Conservation (phyloP, 2,888 invertebrate species). For the Pardosa pseudoannulata region DNA sequence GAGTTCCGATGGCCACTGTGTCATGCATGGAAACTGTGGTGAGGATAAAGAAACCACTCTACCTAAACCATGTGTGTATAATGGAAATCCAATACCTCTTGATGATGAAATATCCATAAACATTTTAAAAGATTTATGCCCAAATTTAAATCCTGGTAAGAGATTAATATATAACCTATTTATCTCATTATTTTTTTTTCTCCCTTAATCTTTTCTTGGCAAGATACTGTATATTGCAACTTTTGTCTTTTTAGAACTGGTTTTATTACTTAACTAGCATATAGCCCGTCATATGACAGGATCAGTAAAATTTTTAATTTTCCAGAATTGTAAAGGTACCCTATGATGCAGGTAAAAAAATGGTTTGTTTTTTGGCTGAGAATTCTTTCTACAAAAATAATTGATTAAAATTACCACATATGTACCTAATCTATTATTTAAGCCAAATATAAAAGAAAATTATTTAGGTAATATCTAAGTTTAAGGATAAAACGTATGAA, state of each 20-base stretch:
- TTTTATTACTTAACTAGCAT: background rate
- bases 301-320: too few species aligned
- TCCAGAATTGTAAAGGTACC: too few species aligned
- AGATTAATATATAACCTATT: background rate
- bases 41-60: slow-evolving; percentile 11
- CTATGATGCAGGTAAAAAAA: too few species aligned
- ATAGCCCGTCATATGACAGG: too few species aligned
- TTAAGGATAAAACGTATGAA: too few species aligned
- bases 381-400: too few species aligned
- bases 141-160: slow-evolving; percentile 48
- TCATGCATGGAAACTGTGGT: slow-evolving; percentile 55
- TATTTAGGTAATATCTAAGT: too few species aligned
- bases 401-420: too few species aligned
- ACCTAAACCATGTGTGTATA: slow-evolving; percentile 63
- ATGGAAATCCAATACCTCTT: slow-evolving; percentile 61
- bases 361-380: too few species aligned
- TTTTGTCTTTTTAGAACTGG: background rate
- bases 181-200: background rate
- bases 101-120: slow-evolving; percentile 3
- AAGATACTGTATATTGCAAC: background rate
- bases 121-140: slow-evolving; percentile 38
- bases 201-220: background rate
- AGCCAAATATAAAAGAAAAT: too few species aligned
- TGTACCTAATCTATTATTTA: too few species aligned
- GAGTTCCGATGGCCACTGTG: slow-evolving; percentile 49